A percentile compares a stretch with the other conserved stretches of the same genome.
Evolutionary conservation across 2,797 vertebrate genomes (phyloP).

Genomic region (Melanotaenia pygmaea): DNA sequence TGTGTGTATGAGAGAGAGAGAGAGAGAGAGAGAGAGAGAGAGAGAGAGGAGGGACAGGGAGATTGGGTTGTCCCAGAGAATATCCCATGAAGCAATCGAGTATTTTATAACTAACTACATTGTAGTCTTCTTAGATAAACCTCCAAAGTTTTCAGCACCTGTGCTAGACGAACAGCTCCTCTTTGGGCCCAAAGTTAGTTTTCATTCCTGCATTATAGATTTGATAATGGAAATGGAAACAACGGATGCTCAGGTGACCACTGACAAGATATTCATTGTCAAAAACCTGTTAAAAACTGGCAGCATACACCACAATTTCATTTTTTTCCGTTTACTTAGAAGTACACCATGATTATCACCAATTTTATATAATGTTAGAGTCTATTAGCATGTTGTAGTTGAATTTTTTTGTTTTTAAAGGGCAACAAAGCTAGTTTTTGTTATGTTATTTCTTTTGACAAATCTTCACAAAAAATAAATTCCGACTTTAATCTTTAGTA

Average conservation of each 20-base stretch:
- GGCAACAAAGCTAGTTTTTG: not conserved
- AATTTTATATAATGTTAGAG: too few relatives aligned
- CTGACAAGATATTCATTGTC: not conserved
- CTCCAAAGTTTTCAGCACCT: constrained; percentile 71
- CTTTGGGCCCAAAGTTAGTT: not conserved
- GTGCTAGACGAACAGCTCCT: constrained; percentile 72
- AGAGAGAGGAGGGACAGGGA: constrained; percentile 2
- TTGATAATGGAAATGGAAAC: not conserved
- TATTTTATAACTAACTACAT: not conserved
- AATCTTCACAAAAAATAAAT: too few relatives aligned
- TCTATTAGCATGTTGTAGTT: not conserved
- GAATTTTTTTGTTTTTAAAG: not conserved
- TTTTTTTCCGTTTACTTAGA: too few relatives aligned
- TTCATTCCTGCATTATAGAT: not conserved
- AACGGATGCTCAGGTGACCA: not conserved
- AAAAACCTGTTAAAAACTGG: not conserved
- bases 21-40: constrained; percentile 8
- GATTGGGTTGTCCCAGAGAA: constrained; percentile 53
- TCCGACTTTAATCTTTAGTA: too few relatives aligned
- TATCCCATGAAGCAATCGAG: constrained; percentile 37
- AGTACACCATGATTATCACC: too few relatives aligned
- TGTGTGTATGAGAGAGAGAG: constrained; percentile 15
- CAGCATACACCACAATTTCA: not conserved
- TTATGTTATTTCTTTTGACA: not conserved
- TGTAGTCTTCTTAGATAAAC: not conserved